Base-by-base conservation (phyloP, 2,888 invertebrate genomes). In the Oscheius myriophilus region DNA sequence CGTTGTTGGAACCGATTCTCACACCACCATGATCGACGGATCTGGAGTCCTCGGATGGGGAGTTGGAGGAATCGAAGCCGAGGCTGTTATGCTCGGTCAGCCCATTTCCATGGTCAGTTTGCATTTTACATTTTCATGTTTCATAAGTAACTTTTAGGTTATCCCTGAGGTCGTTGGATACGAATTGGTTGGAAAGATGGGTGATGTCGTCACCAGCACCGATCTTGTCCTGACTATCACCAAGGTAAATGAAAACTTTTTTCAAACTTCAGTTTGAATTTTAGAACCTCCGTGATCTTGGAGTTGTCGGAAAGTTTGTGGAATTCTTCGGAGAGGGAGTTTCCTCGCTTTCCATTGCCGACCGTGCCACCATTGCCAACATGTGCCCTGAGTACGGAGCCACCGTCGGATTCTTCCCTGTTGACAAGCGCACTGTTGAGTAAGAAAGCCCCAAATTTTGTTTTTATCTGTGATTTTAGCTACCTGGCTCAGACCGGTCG, bases 351-450 rank as follows among this genome's bases (percentile, higher is more conserved):
- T 94, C 94, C 66, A 94, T 98, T 72, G 96, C 97, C 0, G 97
- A 98, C 90, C 70, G 79, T 53, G 96, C 97, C 0, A 98, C 97
- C 0, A 94, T 98, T 65, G 93, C 95, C 78, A 98, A 98, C 89
- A 97, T 98, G 97, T 96, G 95, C 86, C 97, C 97, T 0, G 94
- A 95, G 88, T 97, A 96, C 87, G 97, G 97, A 0, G 97, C 96
- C 18, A 97, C 96, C 25, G 83, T 84, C 57, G 84, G 84, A 59
- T 85, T 85, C 75, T 85, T 85, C 82, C 85, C 85, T 54, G 82
- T 84, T 41, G 84, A 85, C 63, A 67, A 66, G 39, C 67, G 81
- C 42, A 84, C 84, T 43, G 81, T 83, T 52, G 78, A 77, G 81
- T 81, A 57, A 58, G 72, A 51, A 11, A 18, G 11, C 21, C 16